Evolutionary conservation across 2,888 invertebrate species (phyloP), one percentile per base, ranked within the genome.

Genomic region (Pherbina coryleti): DNA sequence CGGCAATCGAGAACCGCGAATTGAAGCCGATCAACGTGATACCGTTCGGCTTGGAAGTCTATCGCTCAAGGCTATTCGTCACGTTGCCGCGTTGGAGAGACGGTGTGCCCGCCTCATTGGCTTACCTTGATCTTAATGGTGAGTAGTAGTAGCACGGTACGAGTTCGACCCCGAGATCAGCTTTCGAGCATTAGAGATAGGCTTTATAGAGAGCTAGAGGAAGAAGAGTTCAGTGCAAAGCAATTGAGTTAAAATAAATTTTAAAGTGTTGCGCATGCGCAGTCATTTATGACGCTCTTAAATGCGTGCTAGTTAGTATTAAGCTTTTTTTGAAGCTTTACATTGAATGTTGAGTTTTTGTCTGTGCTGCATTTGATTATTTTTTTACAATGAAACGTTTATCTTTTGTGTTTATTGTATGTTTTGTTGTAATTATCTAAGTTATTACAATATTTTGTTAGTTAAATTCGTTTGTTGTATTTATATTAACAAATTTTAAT

Each of bases 81-180:
- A 94, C 95, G 0, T 91, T 95, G 73, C 95, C 95, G 1, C 91
- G 95, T 82, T 95, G 95, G 95, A 93, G 92, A 84, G 86, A 89
- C 25, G 96, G 96, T 11, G 94, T 95, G 28, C 93, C 95, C 0
- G 93, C 95, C 31, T 94, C 94, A 79, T 91, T 96, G 86, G 93
- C 93, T 84, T 95, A 94, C 88, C 92, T 95, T 83, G 92, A 93
- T 86, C 89, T 93, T 82, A 93, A 93, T 90, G 95, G 95, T 95
- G 85, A 90, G 87, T 85, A 14, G 19, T 9, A 69, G n/a, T n/a
- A n/a, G n/a, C n/a, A n/a, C n/a, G n/a, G 49, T 37, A 25, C 31
- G 25, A 37, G 44, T 69, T 49, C 11, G 49, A 9, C 25, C 11
- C 22, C 11, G 49, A 9, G 49, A 44, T 69, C 28, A 28, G 34